phyloP scores from a whole-genome alignment of 2,797 vertebrate species.

The Phalloptychus januarius region DNA sequence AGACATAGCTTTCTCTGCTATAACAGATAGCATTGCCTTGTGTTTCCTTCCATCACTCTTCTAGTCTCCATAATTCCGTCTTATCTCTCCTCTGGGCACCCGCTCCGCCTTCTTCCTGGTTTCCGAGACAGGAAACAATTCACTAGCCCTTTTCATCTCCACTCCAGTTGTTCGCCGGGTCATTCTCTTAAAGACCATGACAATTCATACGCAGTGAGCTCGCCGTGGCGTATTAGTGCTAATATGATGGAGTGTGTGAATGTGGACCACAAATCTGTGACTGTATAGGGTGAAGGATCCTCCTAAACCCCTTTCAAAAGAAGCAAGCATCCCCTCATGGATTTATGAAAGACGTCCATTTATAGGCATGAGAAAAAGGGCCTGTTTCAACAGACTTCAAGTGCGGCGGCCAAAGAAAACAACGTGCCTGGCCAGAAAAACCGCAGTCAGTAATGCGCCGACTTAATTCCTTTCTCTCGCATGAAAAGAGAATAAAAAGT shows the following conservation, averaged over 20 bases:
- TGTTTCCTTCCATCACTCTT: constrained; percentile 4
- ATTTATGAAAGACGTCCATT: constrained; percentile 80
- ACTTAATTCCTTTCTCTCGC: constrained; percentile 77
- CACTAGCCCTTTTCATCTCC: constrained; percentile 65
- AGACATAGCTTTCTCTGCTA: not conserved
- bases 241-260: constrained; percentile 70
- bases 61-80: not conserved
- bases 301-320: constrained; percentile 70
- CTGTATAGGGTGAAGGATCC: constrained; percentile 60
- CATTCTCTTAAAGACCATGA: constrained; percentile 67
- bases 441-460: constrained; percentile 63
- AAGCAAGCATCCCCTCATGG: constrained; percentile 67
- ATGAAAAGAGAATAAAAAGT: constrained; percentile 72
- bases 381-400: constrained; percentile 69
- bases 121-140: constrained; percentile 66
- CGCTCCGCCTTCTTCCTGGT: constrained; percentile 42
- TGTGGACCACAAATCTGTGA: constrained; percentile 58
- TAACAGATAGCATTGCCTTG: not conserved
- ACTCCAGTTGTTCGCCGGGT: constrained; percentile 54
- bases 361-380: constrained; percentile 74
- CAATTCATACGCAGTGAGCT: constrained; percentile 43
- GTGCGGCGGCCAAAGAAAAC: constrained; percentile 82
- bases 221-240: constrained; percentile 58
- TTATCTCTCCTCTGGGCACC: constrained; percentile 19
- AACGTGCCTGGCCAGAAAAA: constrained; percentile 76